A percentile compares a stretch with the other conserved stretches of the same genome.
Evolutionary conservation across 1,140 invertebrate genomes (phyloP).

Genomic region (Rhopalosiphum padi): DNA sequence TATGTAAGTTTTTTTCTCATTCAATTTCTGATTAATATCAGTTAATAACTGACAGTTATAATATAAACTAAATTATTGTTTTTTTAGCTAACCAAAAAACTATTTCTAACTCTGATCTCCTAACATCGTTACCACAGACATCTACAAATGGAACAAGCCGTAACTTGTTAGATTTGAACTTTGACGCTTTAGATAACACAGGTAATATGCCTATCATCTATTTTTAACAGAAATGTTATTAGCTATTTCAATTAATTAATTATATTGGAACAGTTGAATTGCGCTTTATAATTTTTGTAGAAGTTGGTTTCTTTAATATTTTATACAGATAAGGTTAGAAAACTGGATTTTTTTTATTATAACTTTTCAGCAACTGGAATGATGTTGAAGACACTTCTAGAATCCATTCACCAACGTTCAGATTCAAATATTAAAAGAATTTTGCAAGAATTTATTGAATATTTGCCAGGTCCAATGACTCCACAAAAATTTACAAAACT

Average conservation of each 20-base stretch:
- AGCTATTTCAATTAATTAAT: background rate
- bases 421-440: constrained; percentile 19
- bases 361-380: constrained; percentile 35
- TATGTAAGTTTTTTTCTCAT: constrained; percentile 34
- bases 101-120: constrained; percentile 44
- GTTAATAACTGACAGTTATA: too few species aligned
- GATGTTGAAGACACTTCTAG: constrained; percentile 38
- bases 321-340: constrained; percentile 33
- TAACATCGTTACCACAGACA: constrained; percentile 49
- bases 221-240: background rate
- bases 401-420: constrained; percentile 47
- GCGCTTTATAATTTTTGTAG: background rate
- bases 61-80: background rate
- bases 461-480: constrained; percentile 71
- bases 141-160: constrained; percentile 43
- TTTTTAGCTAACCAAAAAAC: constrained; percentile 51
- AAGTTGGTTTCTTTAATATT: background rate
- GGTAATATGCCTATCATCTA: constrained; percentile 9
- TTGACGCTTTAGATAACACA: constrained; percentile 50
- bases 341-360: constrained; percentile 56
- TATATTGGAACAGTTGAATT: background rate
- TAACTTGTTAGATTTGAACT: constrained; percentile 51
- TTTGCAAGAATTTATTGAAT: constrained; percentile 51
- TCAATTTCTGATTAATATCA: background rate
- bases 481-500: constrained; percentile 72